Evolutionary conservation across 1,140 invertebrate species (phyloP), one percentile per base, ranked within the genome.

Genomic region (Dendroctonus ponderosae): DNA sequence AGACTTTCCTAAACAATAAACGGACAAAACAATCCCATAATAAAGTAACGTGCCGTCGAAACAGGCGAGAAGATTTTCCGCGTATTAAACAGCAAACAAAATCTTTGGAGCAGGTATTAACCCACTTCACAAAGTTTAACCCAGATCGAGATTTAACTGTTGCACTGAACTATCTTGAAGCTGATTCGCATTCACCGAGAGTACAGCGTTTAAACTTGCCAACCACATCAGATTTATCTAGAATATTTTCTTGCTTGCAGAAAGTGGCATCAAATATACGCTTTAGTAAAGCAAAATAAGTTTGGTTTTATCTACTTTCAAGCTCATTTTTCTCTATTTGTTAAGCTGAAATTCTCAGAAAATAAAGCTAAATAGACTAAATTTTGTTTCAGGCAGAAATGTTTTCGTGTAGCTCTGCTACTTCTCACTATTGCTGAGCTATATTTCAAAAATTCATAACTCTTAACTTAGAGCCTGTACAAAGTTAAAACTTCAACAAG

Each of bases 131-230:
- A 8, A 53, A 53, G 52, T 53, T 53, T 53, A 53, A 53, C 52
- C 52, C 26, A 39, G 12, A 37, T 53, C 52, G 37, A 53, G 52
- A 53, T 53, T 53, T 53, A 53, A 53, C 52, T 53, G 52, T 53
- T 53, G 52, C 52, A 53, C 52, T 26, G 38, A 38, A 53, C 52
- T 53, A 53, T 53, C 38, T 39, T 38, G 37, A 7, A 53, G 52
- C 52, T 53, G 52, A 53, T 53, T 53, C 39, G 26, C 52, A 53
- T 53, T 53, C 52, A 15, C 9, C 52, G 52, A 53, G 52, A 53
- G 52, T 53, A 53, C 9, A 53, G 38, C 38, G 52, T 53, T 53
- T 53, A 53, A 53, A 53, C 15, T 53, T 53, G 52, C 11, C 11
- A 53, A 53, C 52, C 7, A 38, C 12, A 38, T 53, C 39, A 53